A percentile compares a stretch with the other conserved stretches of the same genome.
Evolutionary conservation across 2,797 vertebrate genomes (phyloP).

Genomic region (Zenarchopterus dispar): DNA sequence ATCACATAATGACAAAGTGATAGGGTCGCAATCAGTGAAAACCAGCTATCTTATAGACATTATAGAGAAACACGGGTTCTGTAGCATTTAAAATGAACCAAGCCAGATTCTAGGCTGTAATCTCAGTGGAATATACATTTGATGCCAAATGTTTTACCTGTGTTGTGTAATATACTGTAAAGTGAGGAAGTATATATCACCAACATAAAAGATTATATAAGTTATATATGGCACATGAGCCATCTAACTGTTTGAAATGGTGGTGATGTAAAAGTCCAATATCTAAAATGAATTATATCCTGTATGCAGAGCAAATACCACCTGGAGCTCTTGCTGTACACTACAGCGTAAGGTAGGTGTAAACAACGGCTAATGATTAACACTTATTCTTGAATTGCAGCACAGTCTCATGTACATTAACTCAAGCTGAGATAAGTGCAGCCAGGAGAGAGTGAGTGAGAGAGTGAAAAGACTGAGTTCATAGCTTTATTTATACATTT

Average conservation of each 20-base stretch:
- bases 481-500: neutral
- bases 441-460: neutral
- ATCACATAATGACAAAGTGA: no score
- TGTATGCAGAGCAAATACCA: conserved; percentile 7
- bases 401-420: conserved; percentile 60
- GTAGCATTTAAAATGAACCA: conserved; percentile 22
- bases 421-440: conserved; percentile 26
- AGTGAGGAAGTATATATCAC: no score
- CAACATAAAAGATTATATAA: neutral
- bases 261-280: neutral
- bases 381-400: conserved; percentile 36
- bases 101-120: conserved; percentile 17
- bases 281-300: neutral
- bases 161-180: no score
- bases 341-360: conserved; percentile 11
- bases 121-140: conserved; percentile 9
- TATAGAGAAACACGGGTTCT: conserved; percentile 5
- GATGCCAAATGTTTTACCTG: neutral
- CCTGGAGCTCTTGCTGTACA: neutral
- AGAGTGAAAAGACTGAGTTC: neutral
- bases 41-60: conserved; percentile 1
- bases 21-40: no score
- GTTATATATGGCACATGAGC: conserved; percentile 14
- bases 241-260: neutral
- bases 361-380: conserved; percentile 66